phyloP scores from a whole-genome alignment of 2,888 invertebrate genomes.

The Drosophila mercatorum region DNA sequence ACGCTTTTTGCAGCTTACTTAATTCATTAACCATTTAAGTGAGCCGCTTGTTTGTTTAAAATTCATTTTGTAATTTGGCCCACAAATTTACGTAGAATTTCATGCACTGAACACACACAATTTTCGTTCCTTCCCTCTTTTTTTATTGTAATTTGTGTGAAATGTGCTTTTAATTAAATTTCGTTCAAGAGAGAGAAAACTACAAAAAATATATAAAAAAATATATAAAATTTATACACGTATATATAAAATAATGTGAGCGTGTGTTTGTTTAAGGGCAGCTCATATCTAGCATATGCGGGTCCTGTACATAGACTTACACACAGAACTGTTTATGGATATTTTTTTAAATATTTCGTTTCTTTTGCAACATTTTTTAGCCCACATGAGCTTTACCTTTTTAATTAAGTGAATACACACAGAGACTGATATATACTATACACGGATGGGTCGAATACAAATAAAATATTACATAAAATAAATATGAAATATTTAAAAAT shows the following conservation, averaged over 20 bases:
- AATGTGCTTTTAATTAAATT: conserved; percentile 64
- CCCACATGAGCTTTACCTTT: conserved; percentile 14
- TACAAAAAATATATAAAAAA: conserved; percentile 5
- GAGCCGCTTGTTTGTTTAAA: conserved; percentile 32
- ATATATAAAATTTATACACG: not conserved
- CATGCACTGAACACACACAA: conserved; percentile 17
- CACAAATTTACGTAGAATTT: conserved; percentile 48
- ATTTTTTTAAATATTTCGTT: conserved; percentile 5
- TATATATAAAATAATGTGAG: conserved; percentile 13
- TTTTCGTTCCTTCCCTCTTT: conserved; percentile 5
- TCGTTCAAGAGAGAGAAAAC: conserved; percentile 19
- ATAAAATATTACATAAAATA: too few species aligned
- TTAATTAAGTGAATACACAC: conserved; percentile 7
- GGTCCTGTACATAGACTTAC: not conserved
- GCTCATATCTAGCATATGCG: conserved; percentile 14
- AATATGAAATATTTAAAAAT: not conserved
- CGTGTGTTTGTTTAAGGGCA: conserved; percentile 27
- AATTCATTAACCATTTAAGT: conserved; percentile 33
- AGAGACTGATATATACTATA: not conserved
- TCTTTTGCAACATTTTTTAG: conserved; percentile 4
- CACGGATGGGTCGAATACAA: not conserved
- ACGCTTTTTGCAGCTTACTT: conserved; percentile 12
- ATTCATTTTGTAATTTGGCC: conserved; percentile 47
- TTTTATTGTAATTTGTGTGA: conserved; percentile 24
- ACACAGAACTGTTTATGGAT: not conserved